Base-by-base conservation (phyloP, 1,140 invertebrate species). In the Drosophila carrolli region DNA sequence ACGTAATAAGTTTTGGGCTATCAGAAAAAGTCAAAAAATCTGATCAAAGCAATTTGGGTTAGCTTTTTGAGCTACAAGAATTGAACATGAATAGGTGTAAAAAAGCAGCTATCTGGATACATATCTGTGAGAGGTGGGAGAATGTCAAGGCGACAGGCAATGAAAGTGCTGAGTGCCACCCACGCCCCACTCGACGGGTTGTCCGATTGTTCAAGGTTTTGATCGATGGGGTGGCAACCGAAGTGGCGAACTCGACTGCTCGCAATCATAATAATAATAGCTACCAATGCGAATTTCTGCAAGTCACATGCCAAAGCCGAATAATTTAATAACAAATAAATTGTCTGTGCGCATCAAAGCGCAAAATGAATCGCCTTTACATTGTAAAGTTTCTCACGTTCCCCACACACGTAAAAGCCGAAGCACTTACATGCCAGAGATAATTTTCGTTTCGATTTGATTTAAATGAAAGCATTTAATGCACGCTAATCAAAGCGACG, bases 391-490 rank as follows among this genome's bases (percentile, higher is more conserved):
- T 86, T 86, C 83, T 86, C 83, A 86, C 83, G 83, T 86, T 86
- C 75, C 58, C 70, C 68, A 63, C 68, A 54, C 41, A 44, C 29
- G 11, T 8, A 29, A 14, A 51, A 9, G 43, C 19, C 1, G 23
- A 40, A 27, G 14, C 50, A 43, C 38, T 41, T 37, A 48, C 13
- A 32, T 14, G 14, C 41, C 16, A 19, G 40, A 56, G 58, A 67
- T 70, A 68, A 70, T 70, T 70, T 70, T 70, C 68, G 75, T 78
- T 78, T 88, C 59, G 79, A 86, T 89, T 86, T 80, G 84, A 88
- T 88, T 88, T 88, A 88, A 88, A 88, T 89, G 76, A 88, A 88
- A 89, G 84, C 80, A 89, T 88, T 88, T 88, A 88, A 88, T 88
- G 84, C 84, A 84, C 84, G 84, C 80, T 84, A 89, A 89, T 88